Evolutionary conservation across 2,888 invertebrate species (phyloP).

Genomic region (Lasiommata megera): DNA sequence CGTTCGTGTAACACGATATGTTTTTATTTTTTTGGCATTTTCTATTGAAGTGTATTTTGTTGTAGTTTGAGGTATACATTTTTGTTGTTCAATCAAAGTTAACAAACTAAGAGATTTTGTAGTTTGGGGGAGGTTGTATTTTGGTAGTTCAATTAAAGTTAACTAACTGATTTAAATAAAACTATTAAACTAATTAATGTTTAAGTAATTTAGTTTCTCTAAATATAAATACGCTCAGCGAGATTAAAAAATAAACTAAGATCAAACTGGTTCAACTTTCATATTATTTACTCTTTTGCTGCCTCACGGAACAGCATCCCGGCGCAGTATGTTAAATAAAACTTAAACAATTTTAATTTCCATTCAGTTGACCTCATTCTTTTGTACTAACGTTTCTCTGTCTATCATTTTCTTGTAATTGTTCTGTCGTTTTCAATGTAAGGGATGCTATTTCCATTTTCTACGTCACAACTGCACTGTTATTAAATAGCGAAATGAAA

Average conservation of each 20-base stretch:
- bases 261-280: constrained; percentile 1
- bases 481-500: neutral
- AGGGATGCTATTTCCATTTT: constrained; percentile 22
- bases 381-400: constrained; percentile 2
- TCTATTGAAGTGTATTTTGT: no score
- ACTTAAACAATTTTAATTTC: constrained; percentile 17
- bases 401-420: constrained; percentile 7
- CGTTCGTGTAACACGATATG: no score
- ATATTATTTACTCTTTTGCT: constrained; percentile 28
- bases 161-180: no score
- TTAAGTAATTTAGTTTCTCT: neutral
- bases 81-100: no score
- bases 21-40: no score
- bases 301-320: constrained; percentile 31
- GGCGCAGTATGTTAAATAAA: constrained; percentile 30
- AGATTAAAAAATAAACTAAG: neutral
- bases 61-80: no score
- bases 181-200: no score
- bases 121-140: no score
- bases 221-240: neutral
- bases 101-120: no score
- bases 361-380: constrained; percentile 7
- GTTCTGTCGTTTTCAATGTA: neutral
- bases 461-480: neutral
- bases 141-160: no score